Evolutionary conservation across 2,888 invertebrate genomes (phyloP).

Genomic region (Ectropis crepuscularia): DNA sequence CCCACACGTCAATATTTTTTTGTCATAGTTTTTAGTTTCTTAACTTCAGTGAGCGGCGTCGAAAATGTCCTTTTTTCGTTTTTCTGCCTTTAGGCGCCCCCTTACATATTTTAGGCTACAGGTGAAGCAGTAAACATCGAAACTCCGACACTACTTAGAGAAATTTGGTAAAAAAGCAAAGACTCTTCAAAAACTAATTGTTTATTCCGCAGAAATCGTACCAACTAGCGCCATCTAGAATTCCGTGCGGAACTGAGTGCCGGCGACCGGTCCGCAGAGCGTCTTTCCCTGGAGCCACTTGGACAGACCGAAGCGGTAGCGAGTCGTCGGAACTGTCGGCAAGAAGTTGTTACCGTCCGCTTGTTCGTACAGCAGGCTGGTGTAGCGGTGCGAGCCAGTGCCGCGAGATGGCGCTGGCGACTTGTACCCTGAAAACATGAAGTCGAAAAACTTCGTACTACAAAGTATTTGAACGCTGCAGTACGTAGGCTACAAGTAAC

Average conservation of each 20-base stretch:
- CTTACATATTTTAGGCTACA: too few species aligned
- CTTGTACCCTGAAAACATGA: slow-evolving; percentile 66
- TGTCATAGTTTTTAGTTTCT: too few species aligned
- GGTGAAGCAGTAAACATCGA: too few species aligned
- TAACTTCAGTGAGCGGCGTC: too few species aligned
- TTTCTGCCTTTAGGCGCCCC: too few species aligned
- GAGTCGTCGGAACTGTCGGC: slow-evolving; percentile 65
- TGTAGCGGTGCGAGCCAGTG: slow-evolving; percentile 75
- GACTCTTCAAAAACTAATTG: not conserved
- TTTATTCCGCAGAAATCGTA: not conserved
- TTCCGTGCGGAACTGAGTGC: slow-evolving; percentile 66
- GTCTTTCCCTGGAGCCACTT: slow-evolving; percentile 75
- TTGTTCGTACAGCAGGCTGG: slow-evolving; percentile 74
- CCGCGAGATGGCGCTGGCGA: slow-evolving; percentile 79
- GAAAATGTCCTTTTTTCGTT: too few species aligned
- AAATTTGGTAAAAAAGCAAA: not conserved
- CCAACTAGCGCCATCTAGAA: slow-evolving; percentile 69
- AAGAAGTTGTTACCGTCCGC: slow-evolving; percentile 75
- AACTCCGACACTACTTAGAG: not conserved
- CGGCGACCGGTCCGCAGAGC: slow-evolving; percentile 75
- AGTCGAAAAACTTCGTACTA: not conserved
- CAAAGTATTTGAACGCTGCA: too few species aligned
- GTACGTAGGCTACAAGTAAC: too few species aligned
- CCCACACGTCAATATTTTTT: too few species aligned
- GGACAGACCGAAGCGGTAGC: slow-evolving; percentile 65